Percentiles rank a stretch among this genome's conserved stretches.
Conservation (phyloP, 2,888 invertebrate genomes). For the Philereme transversata region DNA sequence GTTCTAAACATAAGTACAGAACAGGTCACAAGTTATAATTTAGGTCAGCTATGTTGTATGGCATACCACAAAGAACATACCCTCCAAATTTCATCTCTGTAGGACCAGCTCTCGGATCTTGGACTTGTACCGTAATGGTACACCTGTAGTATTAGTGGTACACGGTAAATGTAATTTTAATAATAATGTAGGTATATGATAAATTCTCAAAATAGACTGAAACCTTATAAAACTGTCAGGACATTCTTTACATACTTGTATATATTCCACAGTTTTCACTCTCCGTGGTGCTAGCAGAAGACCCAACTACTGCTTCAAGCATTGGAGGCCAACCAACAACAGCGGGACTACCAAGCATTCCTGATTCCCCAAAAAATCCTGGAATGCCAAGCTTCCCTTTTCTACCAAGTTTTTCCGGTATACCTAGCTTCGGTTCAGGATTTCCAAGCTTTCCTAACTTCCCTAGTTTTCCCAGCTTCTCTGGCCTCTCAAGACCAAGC, state of each 20-base stretch:
- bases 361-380: not conserved
- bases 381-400: constrained; percentile 2
- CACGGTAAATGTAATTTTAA: too few relatives aligned
- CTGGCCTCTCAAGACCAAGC: constrained; percentile 10
- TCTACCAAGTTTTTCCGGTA: not conserved
- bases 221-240: not conserved
- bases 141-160: too few relatives aligned
- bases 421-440: constrained; percentile 6
- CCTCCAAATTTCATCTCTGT: too few relatives aligned
- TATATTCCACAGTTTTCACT: constrained; percentile 20
- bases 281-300: constrained; percentile 13
- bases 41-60: too few relatives aligned
- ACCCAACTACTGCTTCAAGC: constrained; percentile 9
- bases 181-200: too few relatives aligned
- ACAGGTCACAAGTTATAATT: too few relatives aligned
- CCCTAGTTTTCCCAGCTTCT: constrained; percentile 5
- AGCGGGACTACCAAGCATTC: too few relatives aligned
- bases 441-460: constrained; percentile 1
- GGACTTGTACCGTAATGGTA: too few relatives aligned
- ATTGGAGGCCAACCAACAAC: not conserved
- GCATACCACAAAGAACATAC: too few relatives aligned
- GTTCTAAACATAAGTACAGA: too few relatives aligned
- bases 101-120: too few relatives aligned
- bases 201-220: too few relatives aligned
- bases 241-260: not conserved